A percentile compares a stretch with the other conserved stretches of the same genome.
phyloP scores from a whole-genome alignment of 2,797 vertebrate species.

The Lophotriccus pileatus region DNA sequence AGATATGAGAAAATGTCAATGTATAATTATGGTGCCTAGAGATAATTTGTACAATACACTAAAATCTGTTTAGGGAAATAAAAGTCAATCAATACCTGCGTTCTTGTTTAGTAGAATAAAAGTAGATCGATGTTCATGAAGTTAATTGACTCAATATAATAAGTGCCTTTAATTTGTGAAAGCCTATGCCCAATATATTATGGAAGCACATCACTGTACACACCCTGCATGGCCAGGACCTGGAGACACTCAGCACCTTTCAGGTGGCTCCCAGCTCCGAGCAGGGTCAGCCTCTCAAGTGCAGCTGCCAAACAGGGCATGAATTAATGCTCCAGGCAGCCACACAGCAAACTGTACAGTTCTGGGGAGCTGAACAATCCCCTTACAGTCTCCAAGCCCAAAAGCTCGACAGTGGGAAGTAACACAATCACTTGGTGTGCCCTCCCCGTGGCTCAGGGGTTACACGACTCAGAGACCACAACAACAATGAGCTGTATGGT shows the following conservation, averaged over 20 bases:
- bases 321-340: not conserved
- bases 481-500: not conserved
- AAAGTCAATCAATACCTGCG: not conserved
- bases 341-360: not conserved
- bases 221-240: not conserved
- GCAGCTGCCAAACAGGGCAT: not conserved
- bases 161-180: not conserved
- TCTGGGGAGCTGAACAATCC: not conserved
- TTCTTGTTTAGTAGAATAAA: not conserved
- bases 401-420: not conserved
- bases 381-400: not conserved
- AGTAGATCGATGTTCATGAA: not conserved
- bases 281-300: not conserved
- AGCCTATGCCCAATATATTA: not conserved
- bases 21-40: not conserved
- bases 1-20: not conserved
- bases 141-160: not conserved
- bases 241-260: not conserved
- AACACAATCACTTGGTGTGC: not conserved
- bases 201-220: accelerated
- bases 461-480: not conserved
- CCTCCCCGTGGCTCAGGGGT: not conserved
- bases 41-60: not conserved
- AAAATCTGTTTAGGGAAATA: not conserved
- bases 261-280: not conserved